A percentile compares a stretch with the other conserved stretches of the same genome.
These are phyloP conservation scores for Bugulina stolonifera DNA, from an alignment of 2,888 invertebrate genomes.

Conservation along the genomic window DNA sequence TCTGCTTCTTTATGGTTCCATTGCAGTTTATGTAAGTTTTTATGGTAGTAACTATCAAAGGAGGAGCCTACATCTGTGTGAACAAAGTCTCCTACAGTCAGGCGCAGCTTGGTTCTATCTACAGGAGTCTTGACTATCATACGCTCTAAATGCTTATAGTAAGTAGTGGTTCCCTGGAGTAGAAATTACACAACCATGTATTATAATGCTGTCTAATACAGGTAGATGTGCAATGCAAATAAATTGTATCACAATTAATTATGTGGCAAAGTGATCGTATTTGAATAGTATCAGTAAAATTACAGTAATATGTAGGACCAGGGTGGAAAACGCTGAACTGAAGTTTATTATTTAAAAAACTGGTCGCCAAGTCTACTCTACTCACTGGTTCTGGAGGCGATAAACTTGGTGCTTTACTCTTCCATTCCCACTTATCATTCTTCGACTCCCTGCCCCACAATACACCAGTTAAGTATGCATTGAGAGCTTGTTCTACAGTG, in stretches of 20 bases:
- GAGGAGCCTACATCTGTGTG: conserved; percentile 37
- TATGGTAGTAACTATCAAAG: conserved; percentile 41
- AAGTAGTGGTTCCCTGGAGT: conserved; percentile 36
- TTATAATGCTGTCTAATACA: no score
- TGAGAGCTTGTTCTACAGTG: conserved; percentile 49
- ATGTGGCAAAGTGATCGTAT: no score
- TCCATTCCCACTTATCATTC: conserved; percentile 42
- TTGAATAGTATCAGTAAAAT: no score
- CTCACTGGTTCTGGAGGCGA: conserved; percentile 12
- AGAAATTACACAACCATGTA: no score
- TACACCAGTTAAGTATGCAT: conserved; percentile 50
- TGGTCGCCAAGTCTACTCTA: no score
- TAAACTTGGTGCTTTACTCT: conserved; percentile 38
- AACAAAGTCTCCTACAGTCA: conserved; percentile 48
- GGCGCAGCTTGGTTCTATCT: conserved; percentile 41
- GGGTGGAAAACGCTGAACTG: no score
- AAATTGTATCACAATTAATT: no score
- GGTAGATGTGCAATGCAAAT: no score
- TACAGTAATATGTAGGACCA: no score
- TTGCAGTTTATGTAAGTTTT: conserved; percentile 38
- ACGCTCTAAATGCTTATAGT: conserved; percentile 48
- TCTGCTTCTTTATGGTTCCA: conserved; percentile 44
- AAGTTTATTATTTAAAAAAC: no score
- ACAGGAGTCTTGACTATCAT: conserved; percentile 40
- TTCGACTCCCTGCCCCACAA: conserved; percentile 43